Evolutionary conservation across 2,113 vertebrate species (phyloP).

Genomic region (Phrynosoma blainvillii): DNA sequence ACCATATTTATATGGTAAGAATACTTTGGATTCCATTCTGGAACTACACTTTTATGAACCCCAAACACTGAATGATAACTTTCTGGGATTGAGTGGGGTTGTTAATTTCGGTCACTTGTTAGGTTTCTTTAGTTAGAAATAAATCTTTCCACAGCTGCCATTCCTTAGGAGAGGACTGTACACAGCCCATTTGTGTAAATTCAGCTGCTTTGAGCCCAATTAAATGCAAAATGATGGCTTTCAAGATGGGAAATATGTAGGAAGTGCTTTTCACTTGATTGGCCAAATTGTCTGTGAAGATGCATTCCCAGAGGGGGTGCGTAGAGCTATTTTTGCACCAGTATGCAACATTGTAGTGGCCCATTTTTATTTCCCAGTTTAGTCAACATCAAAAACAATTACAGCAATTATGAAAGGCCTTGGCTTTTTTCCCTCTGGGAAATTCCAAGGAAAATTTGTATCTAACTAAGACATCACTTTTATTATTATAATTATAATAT

Average conservation of each 20-base stretch:
- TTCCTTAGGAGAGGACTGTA: background rate
- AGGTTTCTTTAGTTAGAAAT: background rate
- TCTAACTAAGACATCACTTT: constrained; percentile 12
- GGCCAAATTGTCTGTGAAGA: constrained; percentile 49
- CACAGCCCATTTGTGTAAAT: background rate
- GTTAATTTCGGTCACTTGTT: background rate
- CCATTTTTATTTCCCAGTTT: constrained; percentile 56
- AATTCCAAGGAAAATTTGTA: constrained; percentile 38
- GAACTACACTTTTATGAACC: too few species aligned
- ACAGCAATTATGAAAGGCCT: constrained; percentile 51
- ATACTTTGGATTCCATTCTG: too few species aligned
- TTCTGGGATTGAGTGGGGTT: too few species aligned
- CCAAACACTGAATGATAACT: too few species aligned
- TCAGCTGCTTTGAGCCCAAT: constrained; percentile 46
- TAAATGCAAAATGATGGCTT: constrained; percentile 54
- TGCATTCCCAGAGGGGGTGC: constrained; percentile 19
- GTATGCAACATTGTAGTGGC: constrained; percentile 38
- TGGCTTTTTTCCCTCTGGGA: constrained; percentile 35
- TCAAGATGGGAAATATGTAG: constrained; percentile 44
- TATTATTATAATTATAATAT: constrained; percentile 11
- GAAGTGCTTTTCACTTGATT: constrained; percentile 51
- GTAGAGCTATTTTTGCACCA: constrained; percentile 44
- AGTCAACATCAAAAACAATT: constrained; percentile 56
- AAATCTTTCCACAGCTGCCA: background rate
- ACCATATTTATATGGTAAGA: too few species aligned